These are phyloP conservation scores for Meteorus cinctellus DNA, from an alignment of 2,888 invertebrate genomes.

Conservation along the genomic window DNA sequence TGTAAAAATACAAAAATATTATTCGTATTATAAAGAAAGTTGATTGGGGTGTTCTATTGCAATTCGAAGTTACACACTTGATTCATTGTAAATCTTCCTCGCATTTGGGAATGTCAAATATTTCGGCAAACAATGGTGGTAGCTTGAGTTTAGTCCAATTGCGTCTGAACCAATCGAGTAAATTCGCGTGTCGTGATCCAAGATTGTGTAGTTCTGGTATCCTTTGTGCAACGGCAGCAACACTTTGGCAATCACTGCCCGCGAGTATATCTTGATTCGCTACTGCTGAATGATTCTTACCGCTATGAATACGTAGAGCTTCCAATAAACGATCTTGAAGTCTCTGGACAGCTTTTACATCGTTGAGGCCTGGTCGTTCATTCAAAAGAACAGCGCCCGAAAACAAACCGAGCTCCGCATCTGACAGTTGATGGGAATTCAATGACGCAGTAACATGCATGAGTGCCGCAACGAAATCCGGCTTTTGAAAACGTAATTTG, in stretches of 20 bases:
- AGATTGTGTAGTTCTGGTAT: slow-evolving; percentile 87
- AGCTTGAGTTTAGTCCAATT: slow-evolving; percentile 89
- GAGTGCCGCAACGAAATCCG: slow-evolving; percentile 86
- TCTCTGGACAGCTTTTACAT: slow-evolving; percentile 85
- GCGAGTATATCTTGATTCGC: slow-evolving; percentile 57
- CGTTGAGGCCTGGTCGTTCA: slow-evolving; percentile 87
- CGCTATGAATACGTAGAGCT: slow-evolving; percentile 86
- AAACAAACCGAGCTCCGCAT: slow-evolving; percentile 92
- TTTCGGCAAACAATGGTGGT: slow-evolving; percentile 96
- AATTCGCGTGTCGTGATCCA: slow-evolving; percentile 87
- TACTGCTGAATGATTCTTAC: slow-evolving; percentile 73
- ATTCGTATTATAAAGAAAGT: slow-evolving; percentile 20
- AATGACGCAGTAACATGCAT: slow-evolving; percentile 87
- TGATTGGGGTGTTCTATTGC: not conserved
- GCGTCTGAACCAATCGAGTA: slow-evolving; percentile 92
- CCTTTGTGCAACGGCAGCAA: slow-evolving; percentile 75
- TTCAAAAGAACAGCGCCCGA: slow-evolving; percentile 89
- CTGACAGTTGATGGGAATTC: slow-evolving; percentile 85
- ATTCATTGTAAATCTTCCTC: slow-evolving; percentile 79
- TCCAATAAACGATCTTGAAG: slow-evolving; percentile 89
- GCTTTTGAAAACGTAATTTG: slow-evolving; percentile 75
- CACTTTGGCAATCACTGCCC: slow-evolving; percentile 66
- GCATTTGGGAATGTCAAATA: slow-evolving; percentile 95
- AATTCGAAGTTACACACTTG: not conserved
- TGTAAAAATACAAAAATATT: slow-evolving; percentile 41